phyloP scores from a whole-genome alignment of 1,140 invertebrate species.

The Trypoxylus dichotomus region DNA sequence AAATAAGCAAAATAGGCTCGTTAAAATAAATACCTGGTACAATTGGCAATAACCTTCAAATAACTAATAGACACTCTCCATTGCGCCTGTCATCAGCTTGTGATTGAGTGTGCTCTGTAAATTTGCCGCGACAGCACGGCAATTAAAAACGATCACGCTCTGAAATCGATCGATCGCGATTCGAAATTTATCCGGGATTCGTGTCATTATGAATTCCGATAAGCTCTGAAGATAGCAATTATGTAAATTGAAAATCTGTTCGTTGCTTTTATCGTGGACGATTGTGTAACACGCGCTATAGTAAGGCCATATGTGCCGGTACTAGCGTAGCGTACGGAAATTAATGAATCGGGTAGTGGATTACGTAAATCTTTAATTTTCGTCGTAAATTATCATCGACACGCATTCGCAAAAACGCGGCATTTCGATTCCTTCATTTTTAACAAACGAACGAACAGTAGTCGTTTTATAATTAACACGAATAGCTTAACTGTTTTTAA shows the following conservation, averaged over 20 bases:
- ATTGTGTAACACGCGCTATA: neutral
- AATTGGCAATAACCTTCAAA: neutral
- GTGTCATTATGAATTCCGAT: neutral
- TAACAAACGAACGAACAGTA: neutral
- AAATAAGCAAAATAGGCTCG: too few relatives aligned
- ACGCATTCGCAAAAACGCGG: neutral
- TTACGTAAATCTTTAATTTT: slow-evolving; percentile 4
- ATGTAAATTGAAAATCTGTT: neutral
- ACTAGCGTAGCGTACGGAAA: neutral
- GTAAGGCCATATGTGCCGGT: neutral
- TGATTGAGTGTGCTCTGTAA: neutral
- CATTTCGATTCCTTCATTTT: neutral
- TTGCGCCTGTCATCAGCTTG: neutral
- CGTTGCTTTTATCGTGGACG: neutral
- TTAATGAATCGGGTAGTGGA: neutral
- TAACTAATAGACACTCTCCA: neutral
- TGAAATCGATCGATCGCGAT: neutral
- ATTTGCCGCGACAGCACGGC: neutral
- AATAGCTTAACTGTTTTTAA: neutral
- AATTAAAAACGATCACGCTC: too few relatives aligned
- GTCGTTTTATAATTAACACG: neutral
- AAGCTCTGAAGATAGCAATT: neutral
- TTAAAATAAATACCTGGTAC: too few relatives aligned
- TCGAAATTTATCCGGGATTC: neutral
- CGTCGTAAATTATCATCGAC: neutral